Base-by-base conservation (phyloP, 2,113 vertebrate genomes). In the Caranx melampygus region DNA sequence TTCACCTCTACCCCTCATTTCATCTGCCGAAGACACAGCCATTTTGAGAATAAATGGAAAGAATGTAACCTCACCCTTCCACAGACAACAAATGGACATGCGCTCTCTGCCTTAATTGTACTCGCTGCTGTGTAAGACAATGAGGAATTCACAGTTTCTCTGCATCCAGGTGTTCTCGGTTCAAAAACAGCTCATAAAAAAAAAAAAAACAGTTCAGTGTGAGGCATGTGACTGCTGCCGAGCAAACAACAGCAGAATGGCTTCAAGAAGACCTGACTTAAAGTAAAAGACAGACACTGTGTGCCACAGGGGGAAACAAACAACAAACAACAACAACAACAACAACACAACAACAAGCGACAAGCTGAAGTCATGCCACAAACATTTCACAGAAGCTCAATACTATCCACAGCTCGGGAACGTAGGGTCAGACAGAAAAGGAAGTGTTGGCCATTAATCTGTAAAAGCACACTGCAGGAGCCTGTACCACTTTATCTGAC, bases 101-200 rank as follows among this genome's bases (percentile, higher is more conserved):
- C 52, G 4, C 34, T 31, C 66, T 52, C 35, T 47, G 78, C 10
- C 66, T 79, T 87, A 90, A 93, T 86, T 88, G 86, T 72, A 37
- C 76, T 81, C 15, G 5, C 59, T 34, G 82, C 57, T 82, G 75
- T 61, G 61, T 33, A 88, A 82, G 88, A 88, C 90, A 84, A 91
- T 78, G 78, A 80, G 81, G 73, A 91, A 89, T 84, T 90, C 76
- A 69, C 58, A 45, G 75, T 71, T 75, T 67, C 55, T 8, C 55
- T 8, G 31, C 18, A 67, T 86, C 86, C 93, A 94, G 90, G 93
- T 92, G 93, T 88, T 93, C 83, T 85, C 52, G 81, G 80, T 89
- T 92, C 49, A 88, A 86, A 90, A 89, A 82, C 81, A 78, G 75
- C 91, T 85, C 78, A 74, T 92, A 83, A 93, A 91, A 88, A 67